phyloP scores from a whole-genome alignment of 2,888 invertebrate species.

The Lepeophtheirus nordmannii region DNA sequence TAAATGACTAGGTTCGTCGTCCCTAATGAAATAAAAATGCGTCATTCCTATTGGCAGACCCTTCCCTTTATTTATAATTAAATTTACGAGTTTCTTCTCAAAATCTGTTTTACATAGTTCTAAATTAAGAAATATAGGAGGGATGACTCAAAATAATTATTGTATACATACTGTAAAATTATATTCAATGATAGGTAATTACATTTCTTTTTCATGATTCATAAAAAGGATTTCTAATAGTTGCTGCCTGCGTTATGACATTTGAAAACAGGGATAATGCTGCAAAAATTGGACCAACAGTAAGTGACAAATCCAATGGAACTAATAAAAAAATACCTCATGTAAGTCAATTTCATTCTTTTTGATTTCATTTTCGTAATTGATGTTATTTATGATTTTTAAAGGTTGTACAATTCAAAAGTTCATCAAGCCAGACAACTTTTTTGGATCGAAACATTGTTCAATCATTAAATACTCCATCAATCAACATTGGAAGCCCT shows the following conservation, averaged over 20 bases:
- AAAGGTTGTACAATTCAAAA: constrained; percentile 11
- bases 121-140: too few relatives aligned
- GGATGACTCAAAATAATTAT: too few relatives aligned
- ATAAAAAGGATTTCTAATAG: constrained; percentile 77
- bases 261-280: constrained; percentile 90
- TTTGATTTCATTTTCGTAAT: not conserved
- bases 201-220: too few relatives aligned
- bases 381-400: not conserved
- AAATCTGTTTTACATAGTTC: too few relatives aligned
- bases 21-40: too few relatives aligned
- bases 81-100: too few relatives aligned
- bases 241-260: constrained; percentile 96
- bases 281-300: constrained; percentile 70
- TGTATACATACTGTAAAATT: too few relatives aligned
- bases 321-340: too few relatives aligned
- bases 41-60: too few relatives aligned
- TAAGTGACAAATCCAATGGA: not conserved
- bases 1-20: too few relatives aligned
- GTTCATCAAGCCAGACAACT: constrained; percentile 20
- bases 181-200: too few relatives aligned
- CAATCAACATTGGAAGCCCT: not conserved
- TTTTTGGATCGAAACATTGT: constrained; percentile 23
- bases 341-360: not conserved
- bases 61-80: too few relatives aligned
- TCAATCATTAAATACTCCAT: not conserved